Evolutionary conservation across 2,113 vertebrate species (phyloP), one percentile per base, ranked within the genome.

Genomic region (Genyomyrus donnyi): DNA sequence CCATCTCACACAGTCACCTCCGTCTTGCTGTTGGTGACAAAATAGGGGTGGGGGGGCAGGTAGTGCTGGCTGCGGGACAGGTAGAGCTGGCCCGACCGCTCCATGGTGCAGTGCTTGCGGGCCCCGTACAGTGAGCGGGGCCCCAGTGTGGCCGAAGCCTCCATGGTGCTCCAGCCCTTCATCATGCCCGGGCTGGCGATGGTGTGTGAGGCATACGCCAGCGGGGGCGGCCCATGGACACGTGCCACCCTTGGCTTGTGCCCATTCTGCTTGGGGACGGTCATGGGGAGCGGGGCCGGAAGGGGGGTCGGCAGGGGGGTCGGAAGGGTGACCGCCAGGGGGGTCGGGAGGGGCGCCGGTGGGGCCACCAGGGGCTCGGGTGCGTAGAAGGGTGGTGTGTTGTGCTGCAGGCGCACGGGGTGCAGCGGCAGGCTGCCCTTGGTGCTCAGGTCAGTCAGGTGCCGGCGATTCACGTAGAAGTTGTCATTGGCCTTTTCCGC

Each of bases 1-100:
- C 49, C 70, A 80, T 95, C 92, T 97, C 95, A 99, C 35, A 99
- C 98, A 91, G 98, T 99, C 96, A 99, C 98, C 94, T 99, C 98
- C 90, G 98, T 99, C 95, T 99, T 99, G 96, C 98, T 99, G 97
- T 99, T 99, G 93, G 97, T 99, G 93, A 99, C 97, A 94, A 98
- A 99, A 95, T 99, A 99, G 52, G 98, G 97, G 93, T 99, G 98
- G 50, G 97, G 96, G 90, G 97, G 96, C 91, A 98, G 90, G 91
- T 97, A 98, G 62, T 96, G 96, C 93, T 97, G 97, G 90, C 95
- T 95, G 1, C 96, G 97, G 13, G 96, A 95, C 31, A 96, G 96
- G 91, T 97, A 92, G 2, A 97, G 94, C 93, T 98, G 97, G 1
- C 96, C 96, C 24, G 95, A 92, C 0, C 97, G 96, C 87, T 98